Evolutionary conservation across 1,140 invertebrate species (phyloP).

Genomic region (Phocides pigmalion): DNA sequence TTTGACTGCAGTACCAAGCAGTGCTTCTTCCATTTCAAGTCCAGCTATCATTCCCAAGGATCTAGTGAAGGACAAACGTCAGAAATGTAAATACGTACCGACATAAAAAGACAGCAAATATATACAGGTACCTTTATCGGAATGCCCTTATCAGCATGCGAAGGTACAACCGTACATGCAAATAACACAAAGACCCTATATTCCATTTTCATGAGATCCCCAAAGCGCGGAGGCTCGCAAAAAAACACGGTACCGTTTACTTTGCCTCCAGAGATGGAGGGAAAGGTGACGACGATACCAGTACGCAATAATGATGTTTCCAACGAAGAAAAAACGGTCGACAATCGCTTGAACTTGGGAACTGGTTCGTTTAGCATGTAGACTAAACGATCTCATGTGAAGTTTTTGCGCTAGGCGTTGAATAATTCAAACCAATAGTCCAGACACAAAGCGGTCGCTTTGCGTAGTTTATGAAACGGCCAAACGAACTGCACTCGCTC

Average conservation of each 20-base stretch:
- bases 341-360: neutral
- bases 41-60: too few species aligned
- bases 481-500: neutral
- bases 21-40: too few species aligned
- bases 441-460: slow-evolving; percentile 29
- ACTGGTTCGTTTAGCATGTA: slow-evolving; percentile 23
- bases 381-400: slow-evolving; percentile 30
- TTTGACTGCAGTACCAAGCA: too few species aligned
- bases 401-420: slow-evolving; percentile 30
- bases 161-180: slow-evolving; percentile 12
- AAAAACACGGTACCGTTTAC: slow-evolving; percentile 16
- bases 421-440: slow-evolving; percentile 27
- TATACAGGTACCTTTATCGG: neutral
- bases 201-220: slow-evolving; percentile 22
- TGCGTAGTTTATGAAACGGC: slow-evolving; percentile 19
- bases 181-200: slow-evolving; percentile 19
- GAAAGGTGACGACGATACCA: slow-evolving; percentile 9
- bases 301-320: slow-evolving; percentile 5
- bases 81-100: neutral
- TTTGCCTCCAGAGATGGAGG: neutral
- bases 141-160: slow-evolving; percentile 9
- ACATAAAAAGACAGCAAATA: neutral
- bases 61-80: too few species aligned
- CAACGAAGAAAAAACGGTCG: neutral
- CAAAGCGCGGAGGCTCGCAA: slow-evolving; percentile 12